Evolutionary conservation across 1,140 invertebrate genomes (phyloP), one percentile per base, ranked within the genome.

Genomic region (Zaprionus ghesquierei): DNA sequence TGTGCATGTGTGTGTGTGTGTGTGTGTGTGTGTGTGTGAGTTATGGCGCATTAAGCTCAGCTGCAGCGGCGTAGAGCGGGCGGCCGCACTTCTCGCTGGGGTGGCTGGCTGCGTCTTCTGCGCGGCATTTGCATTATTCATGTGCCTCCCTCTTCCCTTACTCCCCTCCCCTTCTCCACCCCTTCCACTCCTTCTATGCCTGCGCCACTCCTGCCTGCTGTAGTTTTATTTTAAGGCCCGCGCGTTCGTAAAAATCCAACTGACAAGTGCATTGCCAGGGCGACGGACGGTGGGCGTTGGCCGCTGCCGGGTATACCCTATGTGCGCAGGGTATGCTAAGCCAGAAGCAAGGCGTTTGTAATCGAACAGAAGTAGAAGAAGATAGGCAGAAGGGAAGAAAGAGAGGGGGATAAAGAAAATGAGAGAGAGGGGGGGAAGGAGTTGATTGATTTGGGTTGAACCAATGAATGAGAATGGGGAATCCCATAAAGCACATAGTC

Each of bases 201-300:
- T 13, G 33, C 33, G 5, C 5, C 33, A 35, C 35, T 15, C 31
- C 35, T 18, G 41, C 20, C 20, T 46, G 73, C 46, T 71, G 73
- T 85, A 85, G 81, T 85, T 85, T 85, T 85, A 85, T 85, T 85
- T 81, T 77, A 85, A 80, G 74, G 81, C 81, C 81, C 60, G 73
- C 73, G 61, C 69, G 77, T 81, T 86, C 74, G 80, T 85, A 77
- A 86, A 85, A 85, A 72, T 60, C 53, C 56, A 74, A 60, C 64
- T 80, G 77, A 70, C 81, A 85, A 85, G 77, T 84, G 81, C 81
- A 85, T 68, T 73, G 63, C 63, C 38, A 59, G 75, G 38, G 22
- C 23, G 31, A 38, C 53, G 71, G 55, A 29, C 75, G 23, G 31
- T 54, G 62, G 62, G 35, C 51, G 10, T 50, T 53, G 25, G 27